Conservation (phyloP, 1,140 invertebrate genomes). For the Chironomus tepperi region DNA sequence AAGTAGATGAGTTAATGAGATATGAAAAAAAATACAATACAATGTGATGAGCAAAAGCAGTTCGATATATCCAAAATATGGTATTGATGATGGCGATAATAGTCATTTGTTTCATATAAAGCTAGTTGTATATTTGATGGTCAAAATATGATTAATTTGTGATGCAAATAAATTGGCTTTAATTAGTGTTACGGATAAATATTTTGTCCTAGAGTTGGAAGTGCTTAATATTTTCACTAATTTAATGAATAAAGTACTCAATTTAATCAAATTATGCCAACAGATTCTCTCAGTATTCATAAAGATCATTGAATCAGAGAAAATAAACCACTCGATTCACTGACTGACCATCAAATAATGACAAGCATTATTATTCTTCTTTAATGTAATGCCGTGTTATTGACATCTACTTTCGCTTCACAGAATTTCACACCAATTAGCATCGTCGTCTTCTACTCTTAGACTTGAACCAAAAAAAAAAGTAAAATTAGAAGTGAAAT, state of each 20-base stretch:
- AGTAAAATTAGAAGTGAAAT: not conserved
- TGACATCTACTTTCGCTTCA: slow-evolving; percentile 3
- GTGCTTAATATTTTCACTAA: too few species aligned
- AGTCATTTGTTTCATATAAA: too few species aligned
- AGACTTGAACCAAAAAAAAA: not conserved
- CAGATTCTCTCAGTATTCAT: too few species aligned
- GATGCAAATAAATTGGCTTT: too few species aligned
- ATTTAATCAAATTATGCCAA: too few species aligned
- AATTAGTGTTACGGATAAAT: too few species aligned
- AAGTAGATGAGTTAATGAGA: not conserved
- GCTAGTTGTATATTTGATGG: too few species aligned
- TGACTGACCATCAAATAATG: slow-evolving; percentile 5
- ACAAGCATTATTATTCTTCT: not conserved
- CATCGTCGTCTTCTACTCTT: not conserved
- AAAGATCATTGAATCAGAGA: not conserved
- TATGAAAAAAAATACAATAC: too few species aligned
- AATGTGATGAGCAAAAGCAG: too few species aligned
- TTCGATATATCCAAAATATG: not conserved
- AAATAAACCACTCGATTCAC: not conserved
- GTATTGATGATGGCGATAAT: slow-evolving; percentile 11
- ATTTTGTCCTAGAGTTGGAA: too few species aligned
- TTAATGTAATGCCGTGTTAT: not conserved
- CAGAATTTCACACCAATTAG: slow-evolving; percentile 13
- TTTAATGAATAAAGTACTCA: too few species aligned
- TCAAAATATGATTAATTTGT: too few species aligned